Base-by-base conservation (phyloP, 1,140 invertebrate species). In the Chironomus striatipennis region DNA sequence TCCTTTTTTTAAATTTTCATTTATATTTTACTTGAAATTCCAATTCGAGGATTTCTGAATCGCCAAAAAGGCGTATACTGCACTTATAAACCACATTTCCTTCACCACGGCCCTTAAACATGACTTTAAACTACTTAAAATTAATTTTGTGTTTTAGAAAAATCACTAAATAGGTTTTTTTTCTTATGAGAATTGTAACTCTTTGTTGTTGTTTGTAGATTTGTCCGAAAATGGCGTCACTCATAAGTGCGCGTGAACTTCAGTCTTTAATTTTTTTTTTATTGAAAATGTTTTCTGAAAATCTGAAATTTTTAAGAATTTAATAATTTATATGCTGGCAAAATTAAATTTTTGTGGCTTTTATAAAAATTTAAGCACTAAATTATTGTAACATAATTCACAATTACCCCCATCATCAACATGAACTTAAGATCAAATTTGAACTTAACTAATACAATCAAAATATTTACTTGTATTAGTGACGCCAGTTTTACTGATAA, bases 11-110 rank as follows among this genome's bases (percentile, higher is more conserved):
- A 57, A 15, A 3, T 57, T 57, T 57, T 15, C 9, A 12, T 57
- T 12, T 57, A 73, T 43, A 74, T 83, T 84, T 87, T 84, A 97
- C 95, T 89, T 95, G 94, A 88, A 97, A 98, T 87, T 96, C 94
- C 83, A 94, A 94, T 86, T 96, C 92, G 79, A 98, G 86, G 78
- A 96, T 92, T 86, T 98, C 95, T 76, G 93, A 91, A 86, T 98
- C 96, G 84, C 97, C 95, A 78, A 98, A 85, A 77, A 98, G 88
- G 79, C 95, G 88, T 77, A 98, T 91, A 77, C 93, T 97, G 85
- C 95, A 96, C 86, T 95, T 95, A 86, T 94, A 93, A 83, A 94
- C 91, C 85, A 92, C 87, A 82, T 90, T 91, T 78, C 90, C 86
- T 85, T 95, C 93, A 85, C 90, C 93, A 85, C 92, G 85, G 78